These are phyloP conservation scores for Acrocephalus scirpaceus DNA, from an alignment of 2,797 vertebrate genomes.

Conservation along the genomic window DNA sequence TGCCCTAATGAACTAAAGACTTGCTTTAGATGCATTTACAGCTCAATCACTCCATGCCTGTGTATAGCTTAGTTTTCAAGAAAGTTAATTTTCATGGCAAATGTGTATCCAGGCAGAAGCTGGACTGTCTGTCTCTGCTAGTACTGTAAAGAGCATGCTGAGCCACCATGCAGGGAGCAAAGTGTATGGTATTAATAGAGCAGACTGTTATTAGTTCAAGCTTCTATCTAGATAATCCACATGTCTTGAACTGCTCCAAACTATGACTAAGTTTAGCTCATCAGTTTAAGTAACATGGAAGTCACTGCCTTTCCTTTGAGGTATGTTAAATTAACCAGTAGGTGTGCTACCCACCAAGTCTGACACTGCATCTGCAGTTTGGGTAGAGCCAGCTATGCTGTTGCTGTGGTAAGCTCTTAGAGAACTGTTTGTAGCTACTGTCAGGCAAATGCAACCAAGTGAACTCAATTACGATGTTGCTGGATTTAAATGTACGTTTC, in stretches of 20 bases:
- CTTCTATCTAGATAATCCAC: constrained; percentile 17
- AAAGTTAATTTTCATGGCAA: neutral
- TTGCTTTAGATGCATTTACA: neutral
- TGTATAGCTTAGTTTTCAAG: neutral
- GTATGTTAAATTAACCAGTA: neutral
- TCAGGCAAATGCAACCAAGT: neutral
- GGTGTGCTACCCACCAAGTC: neutral
- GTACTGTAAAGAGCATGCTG: neutral
- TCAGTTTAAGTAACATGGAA: neutral
- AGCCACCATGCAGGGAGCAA: neutral
- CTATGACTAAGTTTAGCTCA: constrained; percentile 41
- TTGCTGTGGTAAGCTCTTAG: neutral
- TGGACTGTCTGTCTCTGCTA: neutral
- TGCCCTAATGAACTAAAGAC: neutral
- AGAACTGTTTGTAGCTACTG: neutral
- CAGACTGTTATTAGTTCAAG: constrained; percentile 31
- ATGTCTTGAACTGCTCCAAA: constrained; percentile 8
- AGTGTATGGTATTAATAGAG: constrained; percentile 31
- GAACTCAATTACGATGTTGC: neutral
- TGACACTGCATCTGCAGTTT: neutral
- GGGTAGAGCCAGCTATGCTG: neutral
- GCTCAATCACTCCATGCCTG: neutral
- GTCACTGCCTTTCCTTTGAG: constrained; percentile 8
- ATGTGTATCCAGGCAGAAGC: neutral
- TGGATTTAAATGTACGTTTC: neutral